Base-by-base conservation (phyloP, 64 coral and sea anemone species). In the Cladopsammia gracilis region DNA sequence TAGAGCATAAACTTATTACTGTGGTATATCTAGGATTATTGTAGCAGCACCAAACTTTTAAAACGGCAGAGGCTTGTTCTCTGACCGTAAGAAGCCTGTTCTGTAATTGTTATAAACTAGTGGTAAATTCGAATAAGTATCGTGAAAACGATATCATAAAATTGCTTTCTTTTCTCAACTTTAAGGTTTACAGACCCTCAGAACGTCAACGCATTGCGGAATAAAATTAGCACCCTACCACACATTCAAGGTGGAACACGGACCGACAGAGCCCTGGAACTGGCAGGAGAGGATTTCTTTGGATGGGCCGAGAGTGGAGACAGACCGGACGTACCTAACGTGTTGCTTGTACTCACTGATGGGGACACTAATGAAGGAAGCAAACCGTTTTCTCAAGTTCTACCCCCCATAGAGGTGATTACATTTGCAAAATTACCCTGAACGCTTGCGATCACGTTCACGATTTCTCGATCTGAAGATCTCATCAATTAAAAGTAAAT, bases 211-310 rank as follows among this genome's bases (percentile, higher is more conserved):
- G 25, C 34, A 20, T 3, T 83, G 15, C 20, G 19, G 42, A 19
- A 43, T 22, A 66, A 47, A 19, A 45, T 62, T 65, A 14, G 19
- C 3, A 13, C 0, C 4, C 15, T 83, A 13, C 79, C 79, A 18
- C 79, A 83, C 60, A 83, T 66, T 83, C 58, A 24, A 83, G 79
- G 79, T 48, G 79, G 79, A 47, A 65, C 79, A 46, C 62, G 79
- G 10, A 83, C 79, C 10, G 79, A 83, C 20, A 83, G 79, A 66
- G 79, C 79, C 26, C 59, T 83, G 42, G 79, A 83, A 66, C 79
- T 83, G 4, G 79, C 79, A 66, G 79, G 25, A 3, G 7, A 83
- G 65, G 61, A 83, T 48, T 66, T 83, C 45, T 83, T 83, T 66
- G 79, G 79, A 2, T 83, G 79, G 79, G 18, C 8, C 22, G 59